Percentiles rank a stretch among this genome's conserved stretches.
Conservation (phyloP, 1,140 invertebrate species). For the Nymphalis io region DNA sequence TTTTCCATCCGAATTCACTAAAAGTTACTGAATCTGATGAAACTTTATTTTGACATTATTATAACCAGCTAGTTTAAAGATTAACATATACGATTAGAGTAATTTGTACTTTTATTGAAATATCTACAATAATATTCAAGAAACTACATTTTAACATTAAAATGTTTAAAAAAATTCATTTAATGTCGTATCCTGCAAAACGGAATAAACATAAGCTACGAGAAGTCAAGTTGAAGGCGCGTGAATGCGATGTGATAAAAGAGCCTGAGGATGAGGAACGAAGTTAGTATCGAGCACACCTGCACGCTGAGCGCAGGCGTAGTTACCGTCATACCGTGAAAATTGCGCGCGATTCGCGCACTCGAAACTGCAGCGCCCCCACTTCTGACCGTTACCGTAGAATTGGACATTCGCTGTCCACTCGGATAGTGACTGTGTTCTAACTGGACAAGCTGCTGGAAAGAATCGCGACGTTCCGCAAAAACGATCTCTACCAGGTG, state of each 20-base stretch:
- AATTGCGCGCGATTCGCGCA: constrained; percentile 44
- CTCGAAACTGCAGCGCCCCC: constrained; percentile 54
- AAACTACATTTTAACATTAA: not conserved
- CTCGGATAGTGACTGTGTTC: constrained; percentile 64
- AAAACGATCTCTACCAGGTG: constrained; percentile 56
- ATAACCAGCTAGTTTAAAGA: too few species aligned
- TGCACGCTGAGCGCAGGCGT: constrained; percentile 60
- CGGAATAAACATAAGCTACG: constrained; percentile 40
- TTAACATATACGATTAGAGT: too few species aligned
- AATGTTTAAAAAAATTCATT: constrained; percentile 9
- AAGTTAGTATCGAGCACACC: constrained; percentile 66
- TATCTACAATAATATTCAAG: too few species aligned
- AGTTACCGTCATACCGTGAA: constrained; percentile 41
- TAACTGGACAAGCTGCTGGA: constrained; percentile 42
- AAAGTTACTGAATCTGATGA: too few species aligned
- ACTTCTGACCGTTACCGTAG: constrained; percentile 42
- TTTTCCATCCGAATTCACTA: too few species aligned
- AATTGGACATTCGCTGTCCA: constrained; percentile 52
- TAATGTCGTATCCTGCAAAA: constrained; percentile 20
- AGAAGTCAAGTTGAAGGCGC: constrained; percentile 70
- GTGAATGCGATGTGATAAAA: constrained; percentile 75
- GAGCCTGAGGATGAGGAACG: constrained; percentile 58
- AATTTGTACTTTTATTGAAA: too few species aligned
- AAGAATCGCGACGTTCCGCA: constrained; percentile 41
- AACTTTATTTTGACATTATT: too few species aligned